Evolutionary conservation across 2,888 invertebrate species (phyloP).

Genomic region (Cheilosia vernalis): DNA sequence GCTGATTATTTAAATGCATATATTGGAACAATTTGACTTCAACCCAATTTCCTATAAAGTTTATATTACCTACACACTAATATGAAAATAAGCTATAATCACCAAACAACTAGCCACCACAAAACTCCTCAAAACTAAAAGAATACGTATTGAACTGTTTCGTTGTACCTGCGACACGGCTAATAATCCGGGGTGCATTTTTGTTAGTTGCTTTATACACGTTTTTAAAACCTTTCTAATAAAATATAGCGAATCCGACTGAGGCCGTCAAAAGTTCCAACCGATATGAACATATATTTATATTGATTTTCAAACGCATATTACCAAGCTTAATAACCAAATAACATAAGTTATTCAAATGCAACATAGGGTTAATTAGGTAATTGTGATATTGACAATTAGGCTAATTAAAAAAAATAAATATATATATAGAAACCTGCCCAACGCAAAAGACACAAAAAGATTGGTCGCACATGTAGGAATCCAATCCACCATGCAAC

Average conservation of each 20-base stretch:
- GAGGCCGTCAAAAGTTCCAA: neutral
- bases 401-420: constrained; percentile 49
- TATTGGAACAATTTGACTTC: no score
- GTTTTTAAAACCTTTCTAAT: neutral
- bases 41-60: no score
- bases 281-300: constrained; percentile 1
- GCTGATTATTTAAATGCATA: no score
- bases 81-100: no score
- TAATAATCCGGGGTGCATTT: constrained; percentile 50
- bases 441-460: neutral
- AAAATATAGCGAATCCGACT: neutral
- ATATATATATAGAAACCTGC: neutral
- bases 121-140: neutral
- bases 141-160: neutral
- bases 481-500: constrained; percentile 35
- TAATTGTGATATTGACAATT: constrained; percentile 63
- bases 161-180: constrained; percentile 44
- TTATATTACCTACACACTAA: no score
- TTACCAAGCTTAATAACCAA: constrained; percentile 42
- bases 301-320: constrained; percentile 43
- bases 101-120: neutral
- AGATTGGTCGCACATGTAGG: neutral
- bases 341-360: constrained; percentile 59
- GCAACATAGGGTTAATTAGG: constrained; percentile 56
- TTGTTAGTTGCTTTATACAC: neutral